A percentile compares a stretch with the other conserved stretches of the same genome.
These are phyloP conservation scores for Eptatretus burgeri DNA, from an alignment of 2,113 vertebrate genomes.

Conservation along the genomic window DNA sequence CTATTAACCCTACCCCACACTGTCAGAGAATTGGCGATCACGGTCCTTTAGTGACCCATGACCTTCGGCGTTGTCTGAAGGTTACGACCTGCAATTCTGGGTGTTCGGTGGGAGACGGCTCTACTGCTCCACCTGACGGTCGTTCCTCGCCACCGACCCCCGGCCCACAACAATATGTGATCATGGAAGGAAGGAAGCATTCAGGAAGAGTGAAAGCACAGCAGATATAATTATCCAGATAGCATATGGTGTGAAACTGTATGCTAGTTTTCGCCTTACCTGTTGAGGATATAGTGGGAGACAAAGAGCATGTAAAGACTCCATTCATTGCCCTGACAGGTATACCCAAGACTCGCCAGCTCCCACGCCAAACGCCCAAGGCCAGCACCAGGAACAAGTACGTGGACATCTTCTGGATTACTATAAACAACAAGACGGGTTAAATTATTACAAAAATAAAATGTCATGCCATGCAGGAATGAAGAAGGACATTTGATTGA, in stretches of 20 bases:
- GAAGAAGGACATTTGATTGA: constrained; percentile 10
- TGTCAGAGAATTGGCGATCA: too few species aligned
- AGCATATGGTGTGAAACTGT: background rate
- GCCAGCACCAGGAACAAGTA: constrained; percentile 83
- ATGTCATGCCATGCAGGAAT: constrained; percentile 9
- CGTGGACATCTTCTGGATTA: constrained; percentile 66
- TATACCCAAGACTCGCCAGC: constrained; percentile 67
- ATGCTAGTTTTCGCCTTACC: constrained; percentile 23
- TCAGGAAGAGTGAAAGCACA: constrained; percentile 1
- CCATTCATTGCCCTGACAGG: constrained; percentile 95
- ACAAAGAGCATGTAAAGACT: constrained; percentile 99
- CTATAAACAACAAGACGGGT: constrained; percentile 20
- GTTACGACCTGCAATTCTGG: too few species aligned
- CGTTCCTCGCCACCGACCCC: too few species aligned
- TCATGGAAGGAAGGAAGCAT: constrained; percentile 10
- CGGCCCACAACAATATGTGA: too few species aligned
- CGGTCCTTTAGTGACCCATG: too few species aligned
- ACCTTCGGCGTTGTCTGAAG: too few species aligned
- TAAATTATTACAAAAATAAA: constrained; percentile 6
- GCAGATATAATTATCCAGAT: background rate
- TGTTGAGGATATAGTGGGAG: constrained; percentile 93
- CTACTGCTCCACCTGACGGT: too few species aligned
- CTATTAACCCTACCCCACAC: too few species aligned
- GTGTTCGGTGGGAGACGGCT: too few species aligned
- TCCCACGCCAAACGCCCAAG: constrained; percentile 93